Evolutionary conservation across 2,113 vertebrate genomes (phyloP), one percentile per base, ranked within the genome.

Genomic region (Aegotheles bennettii): DNA sequence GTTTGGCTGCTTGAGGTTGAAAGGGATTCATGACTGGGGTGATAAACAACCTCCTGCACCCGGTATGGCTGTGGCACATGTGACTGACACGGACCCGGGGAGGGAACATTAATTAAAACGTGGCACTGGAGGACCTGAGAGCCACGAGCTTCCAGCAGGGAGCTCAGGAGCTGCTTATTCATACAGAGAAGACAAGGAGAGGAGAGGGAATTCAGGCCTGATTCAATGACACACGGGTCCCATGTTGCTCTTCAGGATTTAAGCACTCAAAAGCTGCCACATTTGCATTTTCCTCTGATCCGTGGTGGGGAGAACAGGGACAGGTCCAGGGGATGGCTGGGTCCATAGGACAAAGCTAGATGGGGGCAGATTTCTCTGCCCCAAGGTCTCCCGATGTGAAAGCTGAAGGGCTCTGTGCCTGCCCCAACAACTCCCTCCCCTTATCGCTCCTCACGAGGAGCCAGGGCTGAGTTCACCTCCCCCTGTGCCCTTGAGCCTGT

Each of bases 141-240:
- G 68, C 17, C 81, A 50, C 0, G 1, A 67, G 91, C 64, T 53
- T 28, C 31, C 26, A 4, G 59, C 79, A 42, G 70, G 33, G 63
- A 70, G 45, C 48, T 63, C 38, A 42, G 69, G 65, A 84, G 70
- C 48, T 93, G 90, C 78, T 93, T 25, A n/a, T 70, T 87, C 81
- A 74, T 35, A 45, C 8, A 15, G 51, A 74, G 69, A 45, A 61
- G 83, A 48, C 45, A 57, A 56, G 50, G 76, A 73, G 61, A 77
- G 65, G 42, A 84, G 84, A 68, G 67, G 85, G 84, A 94, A 63
- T 75, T 81, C 42, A 74, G 81, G 16, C 47, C 87, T 29, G 68
- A 11, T 16, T 65, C 84, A 29, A 11, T 29, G 80, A 74, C 76
- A 88, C 29, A 1, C 23, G 7, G 45, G 0, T 57, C 47, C 59